Conservation (phyloP, 2,113 vertebrate species). For the Lepus europaeus region DNA sequence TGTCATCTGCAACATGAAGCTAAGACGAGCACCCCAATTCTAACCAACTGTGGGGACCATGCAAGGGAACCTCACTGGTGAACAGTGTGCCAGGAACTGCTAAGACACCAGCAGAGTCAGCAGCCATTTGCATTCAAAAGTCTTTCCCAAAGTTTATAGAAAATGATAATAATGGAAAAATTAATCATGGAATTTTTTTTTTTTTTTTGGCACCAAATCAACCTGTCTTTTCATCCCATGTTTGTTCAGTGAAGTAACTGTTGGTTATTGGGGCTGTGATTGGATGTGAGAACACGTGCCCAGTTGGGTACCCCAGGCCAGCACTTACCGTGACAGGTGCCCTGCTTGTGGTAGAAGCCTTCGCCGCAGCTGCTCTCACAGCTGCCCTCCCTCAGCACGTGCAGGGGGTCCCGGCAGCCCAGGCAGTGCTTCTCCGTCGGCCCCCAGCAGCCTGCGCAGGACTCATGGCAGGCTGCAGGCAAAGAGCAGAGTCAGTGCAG, state of each 20-base stretch:
- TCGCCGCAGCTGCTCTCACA: conserved; percentile 90
- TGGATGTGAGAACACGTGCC: background rate
- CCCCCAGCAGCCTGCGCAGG: conserved; percentile 92
- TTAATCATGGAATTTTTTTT: too few relatives aligned
- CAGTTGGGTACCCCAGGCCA: too few relatives aligned
- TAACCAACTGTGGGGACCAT: too few relatives aligned
- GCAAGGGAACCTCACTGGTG: background rate
- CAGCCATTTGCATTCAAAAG: background rate
- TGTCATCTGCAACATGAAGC: background rate
- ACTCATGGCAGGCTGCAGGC: conserved; percentile 91
- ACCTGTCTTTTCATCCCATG: too few relatives aligned
- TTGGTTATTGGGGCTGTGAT: background rate
- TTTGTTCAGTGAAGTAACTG: background rate
- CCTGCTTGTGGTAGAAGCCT: conserved; percentile 89
- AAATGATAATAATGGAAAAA: too few relatives aligned
- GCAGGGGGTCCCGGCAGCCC: conserved; percentile 88
- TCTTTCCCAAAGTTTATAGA: too few relatives aligned
- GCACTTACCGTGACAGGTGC: conserved; percentile 90
- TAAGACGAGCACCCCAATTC: background rate
- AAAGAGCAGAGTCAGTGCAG: conserved; percentile 57
- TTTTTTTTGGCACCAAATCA: too few relatives aligned
- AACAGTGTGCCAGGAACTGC: background rate
- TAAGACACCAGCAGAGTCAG: background rate
- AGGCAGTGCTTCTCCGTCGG: conserved; percentile 89
- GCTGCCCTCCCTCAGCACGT: conserved; percentile 87